Conservation (phyloP, 2,888 invertebrate species). For the Cyclophora albipunctata region DNA sequence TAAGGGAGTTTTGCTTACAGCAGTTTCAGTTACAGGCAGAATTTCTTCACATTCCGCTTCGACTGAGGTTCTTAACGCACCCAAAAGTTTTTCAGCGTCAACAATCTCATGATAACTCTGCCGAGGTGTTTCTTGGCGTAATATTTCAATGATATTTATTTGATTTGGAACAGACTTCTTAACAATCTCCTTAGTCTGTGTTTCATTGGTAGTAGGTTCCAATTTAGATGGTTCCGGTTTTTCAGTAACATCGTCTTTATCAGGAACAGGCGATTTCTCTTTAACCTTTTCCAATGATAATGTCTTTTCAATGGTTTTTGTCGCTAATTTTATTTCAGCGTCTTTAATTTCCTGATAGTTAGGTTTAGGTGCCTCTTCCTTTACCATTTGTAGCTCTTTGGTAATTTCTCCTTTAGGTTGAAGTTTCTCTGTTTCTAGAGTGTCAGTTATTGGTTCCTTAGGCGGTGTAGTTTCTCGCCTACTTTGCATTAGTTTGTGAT, state of each 20-base stretch:
- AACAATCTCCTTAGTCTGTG: too few species aligned
- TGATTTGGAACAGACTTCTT: neutral
- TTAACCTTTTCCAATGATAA: neutral
- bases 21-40: conserved; percentile 14
- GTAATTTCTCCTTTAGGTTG: neutral
- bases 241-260: neutral
- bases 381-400: conserved; percentile 1
- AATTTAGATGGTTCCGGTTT: neutral
- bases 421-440: neutral
- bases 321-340: conserved; percentile 29
- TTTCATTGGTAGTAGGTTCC: neutral
- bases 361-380: conserved; percentile 1
- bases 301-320: neutral
- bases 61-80: conserved; percentile 15
- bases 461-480: conserved; percentile 16
- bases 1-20: conserved; percentile 11
- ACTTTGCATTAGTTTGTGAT: conserved; percentile 34
- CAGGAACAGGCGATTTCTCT: neutral
- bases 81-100: conserved; percentile 35
- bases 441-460: neutral
- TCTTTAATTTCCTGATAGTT: conserved; percentile 16
- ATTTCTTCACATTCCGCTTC: conserved; percentile 15
- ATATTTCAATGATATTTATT: conserved; percentile 6
- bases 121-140: conserved; percentile 27
- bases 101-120: conserved; percentile 39